These are phyloP conservation scores for Drosophila aldrichi DNA, from an alignment of 2,888 invertebrate genomes.

Conservation along the genomic window DNA sequence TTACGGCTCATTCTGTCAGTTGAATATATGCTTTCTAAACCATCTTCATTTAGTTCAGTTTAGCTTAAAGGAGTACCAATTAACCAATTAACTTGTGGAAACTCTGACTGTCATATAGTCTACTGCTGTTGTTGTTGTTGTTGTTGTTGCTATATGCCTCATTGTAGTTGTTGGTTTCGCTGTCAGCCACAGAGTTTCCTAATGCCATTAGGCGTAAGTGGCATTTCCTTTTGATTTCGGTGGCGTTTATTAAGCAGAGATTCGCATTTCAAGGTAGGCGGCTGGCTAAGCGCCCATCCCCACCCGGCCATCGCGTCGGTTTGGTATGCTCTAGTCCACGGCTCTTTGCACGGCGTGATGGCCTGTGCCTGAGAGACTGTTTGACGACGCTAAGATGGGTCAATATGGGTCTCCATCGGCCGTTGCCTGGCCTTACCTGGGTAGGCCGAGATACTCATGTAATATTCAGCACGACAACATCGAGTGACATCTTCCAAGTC, in stretches of 20 bases:
- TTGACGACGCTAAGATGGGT: slow-evolving; percentile 66
- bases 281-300: slow-evolving; percentile 4
- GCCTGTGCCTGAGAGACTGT: slow-evolving; percentile 34
- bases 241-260: slow-evolving; percentile 75
- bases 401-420: slow-evolving; percentile 48
- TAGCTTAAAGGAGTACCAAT: slow-evolving; percentile 48
- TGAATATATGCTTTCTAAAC: accelerated
- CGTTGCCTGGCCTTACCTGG: slow-evolving; percentile 16
- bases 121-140: neutral
- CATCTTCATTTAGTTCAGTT: neutral
- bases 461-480: slow-evolving; percentile 64
- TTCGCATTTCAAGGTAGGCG: slow-evolving; percentile 36
- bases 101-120: slow-evolving; percentile 3
- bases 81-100: slow-evolving; percentile 52
- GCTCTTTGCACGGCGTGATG: slow-evolving; percentile 16
- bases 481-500: slow-evolving; percentile 67
- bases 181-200: slow-evolving; percentile 51
- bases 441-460: slow-evolving; percentile 56
- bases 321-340: neutral
- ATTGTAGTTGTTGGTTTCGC: slow-evolving; percentile 10
- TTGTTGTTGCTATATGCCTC: slow-evolving; percentile 11
- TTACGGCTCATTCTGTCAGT: neutral
- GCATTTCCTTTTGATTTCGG: slow-evolving; percentile 77
- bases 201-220: slow-evolving; percentile 78
- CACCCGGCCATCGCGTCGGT: slow-evolving; percentile 4